Evolutionary conservation across 1,140 invertebrate species (phyloP), one percentile per base, ranked within the genome.

Genomic region (Acromyrmex charruanus): DNA sequence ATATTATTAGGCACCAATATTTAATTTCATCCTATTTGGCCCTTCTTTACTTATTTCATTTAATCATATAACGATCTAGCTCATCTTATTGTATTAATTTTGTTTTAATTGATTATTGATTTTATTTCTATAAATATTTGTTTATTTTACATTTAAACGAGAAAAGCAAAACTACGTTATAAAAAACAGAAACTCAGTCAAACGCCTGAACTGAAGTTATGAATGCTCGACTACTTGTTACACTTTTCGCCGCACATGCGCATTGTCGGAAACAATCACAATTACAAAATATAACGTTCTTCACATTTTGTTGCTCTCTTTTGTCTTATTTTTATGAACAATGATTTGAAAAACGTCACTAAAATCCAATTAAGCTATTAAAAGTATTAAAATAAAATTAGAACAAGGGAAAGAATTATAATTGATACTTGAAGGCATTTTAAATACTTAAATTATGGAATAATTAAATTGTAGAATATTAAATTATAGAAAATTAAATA

Each of bases 141-240:
- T 31, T 71, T 69, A 18, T 28, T 44, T 58, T 18, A 35, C n/a
- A 66, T 18, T 25, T 16, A 7, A 61, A 5, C 14, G 35, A 61
- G 14, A 51, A 6, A 51, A 25, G 44, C 16, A 25, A n/a, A 44
- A 44, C 18, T 44, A 55, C 35, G 35, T 44, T 14, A 5, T 18
- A 25, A 53, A n/a, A 4, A 16, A 18, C 25, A 28, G 18, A 39
- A 71, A 71, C 44, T 84, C 39, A 69, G 80, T 61, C 69, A 84
- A 55, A 35, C 16, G 39, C 31, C 18, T 58, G 65, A 58, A 44
- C 35, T 58, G 66, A 3, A 61, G 55, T 49, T 61, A 59, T 31
- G 55, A 75, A 51, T 75, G 53, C 68, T 35, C 69, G 18, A 61
- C 69, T 74, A 84, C 80, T 84, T 84, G 80, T 84, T 84, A 84